Evolutionary conservation across 2,888 invertebrate species (phyloP).

Genomic region (Sminthurides aquaticus): DNA sequence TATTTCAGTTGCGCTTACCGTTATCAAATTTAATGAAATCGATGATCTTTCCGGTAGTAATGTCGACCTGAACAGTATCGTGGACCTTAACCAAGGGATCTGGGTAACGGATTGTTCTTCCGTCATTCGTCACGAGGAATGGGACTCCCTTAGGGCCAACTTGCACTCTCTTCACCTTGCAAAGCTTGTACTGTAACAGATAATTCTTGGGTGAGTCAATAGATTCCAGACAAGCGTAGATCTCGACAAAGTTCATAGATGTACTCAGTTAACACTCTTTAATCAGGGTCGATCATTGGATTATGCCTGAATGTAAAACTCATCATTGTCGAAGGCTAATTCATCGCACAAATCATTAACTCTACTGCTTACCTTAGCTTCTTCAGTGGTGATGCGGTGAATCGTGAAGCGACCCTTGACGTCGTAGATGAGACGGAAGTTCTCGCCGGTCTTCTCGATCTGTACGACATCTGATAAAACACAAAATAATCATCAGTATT

Average conservation of each 20-base stretch:
- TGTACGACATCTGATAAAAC: constrained; percentile 98
- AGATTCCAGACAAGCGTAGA: too few relatives aligned
- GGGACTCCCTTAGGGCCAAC: constrained; percentile 94
- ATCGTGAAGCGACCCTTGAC: constrained; percentile 97
- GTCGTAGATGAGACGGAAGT: constrained; percentile 96
- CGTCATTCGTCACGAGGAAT: constrained; percentile 91
- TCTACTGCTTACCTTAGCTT: constrained; percentile 74
- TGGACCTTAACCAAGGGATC: constrained; percentile 94
- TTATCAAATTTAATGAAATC: constrained; percentile 98
- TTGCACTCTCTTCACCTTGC: constrained; percentile 83
- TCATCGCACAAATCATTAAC: too few relatives aligned
- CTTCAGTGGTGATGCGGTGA: constrained; percentile 93
- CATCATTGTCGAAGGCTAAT: constrained; percentile 14
- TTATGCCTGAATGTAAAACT: constrained; percentile 38
- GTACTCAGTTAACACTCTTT: too few relatives aligned
- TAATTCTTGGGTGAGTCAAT: too few relatives aligned
- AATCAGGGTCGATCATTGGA: constrained; percentile 34
- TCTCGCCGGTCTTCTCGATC: constrained; percentile 96
- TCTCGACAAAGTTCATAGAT: too few relatives aligned
- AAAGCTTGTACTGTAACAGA: constrained; percentile 97
- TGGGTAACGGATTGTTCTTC: constrained; percentile 95
- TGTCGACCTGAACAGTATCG: constrained; percentile 93
- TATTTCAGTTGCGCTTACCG: constrained; percentile 60
- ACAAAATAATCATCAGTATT: too few relatives aligned
- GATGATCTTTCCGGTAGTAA: constrained; percentile 85